These are phyloP conservation scores for Lasiommata megera DNA, from an alignment of 2,888 invertebrate genomes.

Conservation along the genomic window DNA sequence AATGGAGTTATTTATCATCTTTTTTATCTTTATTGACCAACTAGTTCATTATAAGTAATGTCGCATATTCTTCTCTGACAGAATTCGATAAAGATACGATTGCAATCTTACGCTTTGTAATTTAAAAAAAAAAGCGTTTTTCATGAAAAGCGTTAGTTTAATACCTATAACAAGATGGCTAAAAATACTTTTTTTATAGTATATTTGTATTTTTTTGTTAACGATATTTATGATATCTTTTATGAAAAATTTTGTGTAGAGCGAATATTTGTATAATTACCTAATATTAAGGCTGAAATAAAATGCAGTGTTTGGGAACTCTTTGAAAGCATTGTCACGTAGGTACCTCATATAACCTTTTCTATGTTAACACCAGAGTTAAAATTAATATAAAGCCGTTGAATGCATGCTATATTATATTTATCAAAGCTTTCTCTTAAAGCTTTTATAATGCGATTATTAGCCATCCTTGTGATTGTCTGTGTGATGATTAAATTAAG, in stretches of 20 bases:
- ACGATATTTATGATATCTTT: background rate
- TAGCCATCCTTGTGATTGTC: no score
- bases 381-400: background rate
- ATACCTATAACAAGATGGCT: background rate
- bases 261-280: slow-evolving; percentile 16
- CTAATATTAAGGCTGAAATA: slow-evolving; percentile 19
- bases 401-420: background rate
- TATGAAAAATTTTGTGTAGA: background rate
- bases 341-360: background rate
- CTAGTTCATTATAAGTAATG: no score
- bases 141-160: background rate
- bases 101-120: no score
- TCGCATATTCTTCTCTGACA: background rate
- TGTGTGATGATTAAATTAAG: no score
- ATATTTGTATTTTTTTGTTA: background rate
- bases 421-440: background rate
- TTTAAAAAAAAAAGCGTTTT: background rate
- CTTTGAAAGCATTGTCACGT: background rate
- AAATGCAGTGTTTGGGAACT: slow-evolving; percentile 2
- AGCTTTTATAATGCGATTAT: background rate
- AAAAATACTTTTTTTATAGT: background rate
- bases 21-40: background rate
- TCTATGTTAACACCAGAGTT: background rate
- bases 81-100: no score
- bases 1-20: background rate